phyloP scores from a whole-genome alignment of 2,797 vertebrate species.

The Pipistrellus nathusii region DNA sequence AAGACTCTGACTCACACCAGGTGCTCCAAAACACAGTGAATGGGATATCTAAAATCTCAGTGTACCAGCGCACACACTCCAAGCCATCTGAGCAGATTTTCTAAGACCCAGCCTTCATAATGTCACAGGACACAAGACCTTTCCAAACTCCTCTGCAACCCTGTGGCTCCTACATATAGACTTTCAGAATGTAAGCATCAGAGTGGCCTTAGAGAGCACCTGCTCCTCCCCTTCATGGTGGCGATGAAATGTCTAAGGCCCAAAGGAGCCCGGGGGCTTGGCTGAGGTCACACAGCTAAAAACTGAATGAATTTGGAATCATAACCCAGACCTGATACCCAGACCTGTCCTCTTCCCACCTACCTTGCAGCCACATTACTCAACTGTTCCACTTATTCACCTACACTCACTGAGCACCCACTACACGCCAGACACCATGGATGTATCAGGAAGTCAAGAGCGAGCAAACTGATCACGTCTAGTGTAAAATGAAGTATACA shows the following conservation, averaged over 20 bases:
- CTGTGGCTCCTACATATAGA: background rate
- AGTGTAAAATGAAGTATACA: background rate
- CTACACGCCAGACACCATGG: background rate
- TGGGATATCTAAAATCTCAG: background rate
- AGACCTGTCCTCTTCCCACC: background rate
- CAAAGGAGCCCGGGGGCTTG: background rate
- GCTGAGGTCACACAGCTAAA: background rate
- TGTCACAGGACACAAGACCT: background rate
- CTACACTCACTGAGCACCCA: background rate
- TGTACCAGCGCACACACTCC: background rate
- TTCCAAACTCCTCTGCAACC: background rate
- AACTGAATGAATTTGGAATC: background rate
- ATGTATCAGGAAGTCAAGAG: background rate
- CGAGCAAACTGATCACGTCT: background rate
- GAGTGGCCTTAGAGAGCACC: background rate
- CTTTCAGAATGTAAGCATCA: background rate
- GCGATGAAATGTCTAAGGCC: background rate
- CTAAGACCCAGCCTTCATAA: background rate
- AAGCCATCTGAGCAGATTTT: background rate
- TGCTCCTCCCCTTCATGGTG: background rate
- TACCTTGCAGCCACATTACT: background rate
- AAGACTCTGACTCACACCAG: too few relatives aligned
- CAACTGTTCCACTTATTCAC: background rate
- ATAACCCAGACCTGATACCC: background rate
- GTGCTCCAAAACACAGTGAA: background rate